A percentile compares a stretch with the other conserved stretches of the same genome.
Evolutionary conservation across 2,113 vertebrate genomes (phyloP).

Genomic region (Orientallactaga bullata): DNA sequence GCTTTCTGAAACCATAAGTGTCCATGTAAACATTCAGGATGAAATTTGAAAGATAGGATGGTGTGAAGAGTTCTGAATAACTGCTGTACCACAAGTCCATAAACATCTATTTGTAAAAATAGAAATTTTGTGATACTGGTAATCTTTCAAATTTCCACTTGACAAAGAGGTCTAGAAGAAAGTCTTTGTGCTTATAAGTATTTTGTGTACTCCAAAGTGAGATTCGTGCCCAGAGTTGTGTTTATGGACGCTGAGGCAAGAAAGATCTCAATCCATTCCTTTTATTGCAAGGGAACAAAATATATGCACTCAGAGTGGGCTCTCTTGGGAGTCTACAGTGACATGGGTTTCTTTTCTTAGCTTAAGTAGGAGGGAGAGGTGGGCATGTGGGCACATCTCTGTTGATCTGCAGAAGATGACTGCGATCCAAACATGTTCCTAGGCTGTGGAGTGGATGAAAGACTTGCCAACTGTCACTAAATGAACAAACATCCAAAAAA

Average conservation of each 20-base stretch:
- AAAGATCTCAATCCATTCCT: not conserved
- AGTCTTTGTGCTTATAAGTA: not conserved
- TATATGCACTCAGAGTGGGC: rapidly evolving
- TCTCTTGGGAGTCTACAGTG: not conserved
- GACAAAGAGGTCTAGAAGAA: not conserved
- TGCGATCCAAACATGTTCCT: not conserved
- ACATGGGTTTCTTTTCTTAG: conserved; percentile 35
- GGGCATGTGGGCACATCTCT: not conserved
- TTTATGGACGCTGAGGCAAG: not conserved
- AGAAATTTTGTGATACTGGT: not conserved
- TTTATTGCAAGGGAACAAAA: not conserved
- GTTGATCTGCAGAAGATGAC: not conserved
- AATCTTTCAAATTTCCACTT: not conserved
- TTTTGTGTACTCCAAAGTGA: conserved; percentile 18
- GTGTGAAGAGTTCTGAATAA: not conserved
- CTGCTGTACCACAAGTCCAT: not conserved
- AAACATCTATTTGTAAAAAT: conserved; percentile 8
- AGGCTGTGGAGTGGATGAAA: not conserved
- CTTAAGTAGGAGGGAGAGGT: not conserved
- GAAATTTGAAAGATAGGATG: not conserved
- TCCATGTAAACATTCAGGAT: not conserved
- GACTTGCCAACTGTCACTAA: not conserved
- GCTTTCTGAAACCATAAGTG: not conserved
- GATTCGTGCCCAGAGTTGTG: not conserved
- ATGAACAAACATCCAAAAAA: not conserved